These are phyloP conservation scores for Sycophila texana DNA, from an alignment of 2,888 invertebrate genomes.

Conservation along the genomic window DNA sequence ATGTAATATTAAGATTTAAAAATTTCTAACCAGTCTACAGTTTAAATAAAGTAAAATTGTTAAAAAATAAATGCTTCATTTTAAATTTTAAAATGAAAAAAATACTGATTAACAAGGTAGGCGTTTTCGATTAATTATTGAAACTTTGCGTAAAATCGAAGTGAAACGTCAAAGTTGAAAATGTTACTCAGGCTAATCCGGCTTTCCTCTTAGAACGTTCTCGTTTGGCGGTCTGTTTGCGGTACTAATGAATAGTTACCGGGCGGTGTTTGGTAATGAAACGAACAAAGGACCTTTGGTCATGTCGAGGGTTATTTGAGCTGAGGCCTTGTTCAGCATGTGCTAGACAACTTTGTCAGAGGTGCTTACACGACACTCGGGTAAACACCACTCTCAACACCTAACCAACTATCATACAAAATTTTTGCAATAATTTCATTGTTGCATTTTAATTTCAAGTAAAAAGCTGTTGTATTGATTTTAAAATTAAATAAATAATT, in stretches of 20 bases:
- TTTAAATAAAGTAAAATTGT: too few relatives aligned
- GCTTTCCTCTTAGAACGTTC: conserved; percentile 27
- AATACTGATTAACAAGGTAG: too few relatives aligned
- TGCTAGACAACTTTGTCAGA: conserved; percentile 58
- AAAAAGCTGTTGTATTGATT: too few relatives aligned
- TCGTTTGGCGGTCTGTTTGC: conserved; percentile 62
- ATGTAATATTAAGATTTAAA: too few relatives aligned
- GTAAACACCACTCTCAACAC: not conserved
- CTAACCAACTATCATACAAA: not conserved
- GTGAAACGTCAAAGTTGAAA: conserved; percentile 2
- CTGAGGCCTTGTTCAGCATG: conserved; percentile 55
- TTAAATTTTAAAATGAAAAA: too few relatives aligned
- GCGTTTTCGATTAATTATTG: too few relatives aligned
- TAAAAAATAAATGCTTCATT: too few relatives aligned
- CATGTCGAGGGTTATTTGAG: conserved; percentile 65
- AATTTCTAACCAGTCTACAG: too few relatives aligned
- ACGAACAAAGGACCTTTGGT: conserved; percentile 69
- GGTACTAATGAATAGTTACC: conserved; percentile 69
- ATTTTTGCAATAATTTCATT: not conserved
- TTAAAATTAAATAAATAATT: too few relatives aligned
- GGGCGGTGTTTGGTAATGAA: conserved; percentile 67
- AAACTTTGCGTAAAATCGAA: conserved; percentile 7
- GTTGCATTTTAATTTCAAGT: not conserved
- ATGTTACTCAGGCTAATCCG: conserved; percentile 22
- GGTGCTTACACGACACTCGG: conserved; percentile 46